These are phyloP conservation scores for Trissolcus basalis DNA, from an alignment of 1,140 invertebrate genomes.

Conservation along the genomic window DNA sequence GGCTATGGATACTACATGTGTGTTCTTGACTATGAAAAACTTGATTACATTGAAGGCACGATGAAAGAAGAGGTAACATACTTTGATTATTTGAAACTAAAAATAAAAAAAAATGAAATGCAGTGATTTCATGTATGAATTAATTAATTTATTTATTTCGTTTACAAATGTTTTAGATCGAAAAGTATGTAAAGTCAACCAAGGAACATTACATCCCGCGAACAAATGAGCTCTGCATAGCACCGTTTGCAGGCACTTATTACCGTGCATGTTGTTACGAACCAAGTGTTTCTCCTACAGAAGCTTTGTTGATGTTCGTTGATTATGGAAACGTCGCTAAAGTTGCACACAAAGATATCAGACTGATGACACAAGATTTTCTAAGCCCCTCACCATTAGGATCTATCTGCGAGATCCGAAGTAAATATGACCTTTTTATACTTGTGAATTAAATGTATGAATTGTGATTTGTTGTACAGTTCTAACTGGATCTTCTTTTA, in stretches of 20 bases:
- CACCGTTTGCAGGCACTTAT: constrained; percentile 58
- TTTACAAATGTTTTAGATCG: constrained; percentile 58
- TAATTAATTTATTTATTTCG: neutral
- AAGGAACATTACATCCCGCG: constrained; percentile 68
- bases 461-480: too few species aligned
- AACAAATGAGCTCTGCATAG: constrained; percentile 67
- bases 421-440: constrained; percentile 55
- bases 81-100: neutral
- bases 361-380: constrained; percentile 68
- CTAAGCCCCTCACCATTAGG: constrained; percentile 50
- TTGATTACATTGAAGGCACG: constrained; percentile 50
- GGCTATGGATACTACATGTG: constrained; percentile 51
- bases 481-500: constrained; percentile 19
- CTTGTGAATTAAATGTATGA: constrained; percentile 12
- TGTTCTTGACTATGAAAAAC: constrained; percentile 51
- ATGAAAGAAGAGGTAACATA: constrained; percentile 55
- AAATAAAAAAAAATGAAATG: neutral
- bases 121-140: too few species aligned
- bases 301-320: constrained; percentile 61
- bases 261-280: constrained; percentile 64
- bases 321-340: constrained; percentile 66
- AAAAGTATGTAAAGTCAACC: constrained; percentile 54
- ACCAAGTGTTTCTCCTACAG: constrained; percentile 16
- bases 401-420: constrained; percentile 57
- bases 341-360: constrained; percentile 66